Base-by-base conservation (phyloP, 2,113 vertebrate genomes). In the Takifugu flavidus region DNA sequence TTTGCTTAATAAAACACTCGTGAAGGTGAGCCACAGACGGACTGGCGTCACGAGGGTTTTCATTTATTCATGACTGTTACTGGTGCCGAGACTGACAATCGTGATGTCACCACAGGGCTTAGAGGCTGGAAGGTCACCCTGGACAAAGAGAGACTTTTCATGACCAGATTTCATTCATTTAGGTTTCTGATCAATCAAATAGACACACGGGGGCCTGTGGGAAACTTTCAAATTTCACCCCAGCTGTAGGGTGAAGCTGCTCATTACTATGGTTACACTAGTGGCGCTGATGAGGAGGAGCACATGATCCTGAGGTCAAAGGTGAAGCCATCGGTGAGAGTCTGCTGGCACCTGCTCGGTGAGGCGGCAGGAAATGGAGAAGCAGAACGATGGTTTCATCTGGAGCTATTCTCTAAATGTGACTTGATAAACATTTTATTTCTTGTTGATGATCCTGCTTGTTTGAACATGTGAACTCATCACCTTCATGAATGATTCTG, bases 31-130 rank as follows among this genome's bases (percentile, higher is more conserved):
- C 42, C 27, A 25, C 28, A 39, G 50, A 44, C 14, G 7, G 13
- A 47, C 20, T 44, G 34, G 42, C 20, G 10, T 20, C n/a, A 25
- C 55, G 26, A 20, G 10, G 39, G 44, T 50, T 6, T 74, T 67
- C 0, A 58, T 66, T 65, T 61, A 67, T 76, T 70, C 65, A 56
- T 63, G 65, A 75, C 51, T 14, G 4, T 67, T 70, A 58, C 50
- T 42, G 28, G 39, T 0, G 49, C 12, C 1, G 6, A 6, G n/a
- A 25, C 62, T 49, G 70, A 80, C 74, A 74, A 70, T 53, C 57
- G 66, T 13, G 28, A 28, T 73, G 69, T 80, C 73, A 72, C 58
- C 69, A 25, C 27, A 44, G 61, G 15, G 55, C 65, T 72, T 26
- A 49, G 47, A 73, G 0, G 1, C 57, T 59, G 31, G 62, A 76